Evolutionary conservation across 2,888 invertebrate species (phyloP).

Genomic region (Rhagonycha fulva): DNA sequence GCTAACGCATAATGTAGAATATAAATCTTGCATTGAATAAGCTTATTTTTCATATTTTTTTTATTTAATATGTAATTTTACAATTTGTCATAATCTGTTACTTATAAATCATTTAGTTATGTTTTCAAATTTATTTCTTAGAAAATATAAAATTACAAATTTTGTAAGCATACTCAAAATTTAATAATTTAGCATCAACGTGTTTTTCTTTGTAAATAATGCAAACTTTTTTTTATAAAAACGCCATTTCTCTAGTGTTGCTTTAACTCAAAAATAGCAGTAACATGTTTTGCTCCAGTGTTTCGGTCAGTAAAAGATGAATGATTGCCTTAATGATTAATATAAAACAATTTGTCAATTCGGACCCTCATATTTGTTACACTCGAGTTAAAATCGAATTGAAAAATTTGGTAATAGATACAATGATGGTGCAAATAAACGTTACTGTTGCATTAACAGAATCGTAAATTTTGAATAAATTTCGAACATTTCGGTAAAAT

Average conservation of each 20-base stretch:
- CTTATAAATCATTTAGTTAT: not conserved
- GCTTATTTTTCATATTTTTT: not conserved
- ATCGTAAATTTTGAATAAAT: not conserved
- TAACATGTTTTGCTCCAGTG: not conserved
- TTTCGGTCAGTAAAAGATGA: not conserved
- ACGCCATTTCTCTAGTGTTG: not conserved
- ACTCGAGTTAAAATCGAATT: not conserved
- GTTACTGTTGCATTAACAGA: not conserved
- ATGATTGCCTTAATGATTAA: constrained; percentile 1
- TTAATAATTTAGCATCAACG: not conserved
- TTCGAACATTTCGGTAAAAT: not conserved
- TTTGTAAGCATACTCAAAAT: not conserved
- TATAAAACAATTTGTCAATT: not conserved
- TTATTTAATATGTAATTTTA: constrained; percentile 3
- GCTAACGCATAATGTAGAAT: constrained; percentile 16
- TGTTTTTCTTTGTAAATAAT: not conserved
- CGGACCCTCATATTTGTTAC: not conserved
- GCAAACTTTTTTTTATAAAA: not conserved
- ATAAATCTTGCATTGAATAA: constrained; percentile 10
- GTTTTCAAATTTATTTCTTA: not conserved
- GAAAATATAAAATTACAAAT: not conserved
- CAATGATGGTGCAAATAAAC: not conserved
- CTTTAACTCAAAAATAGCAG: not conserved
- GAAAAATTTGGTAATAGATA: not conserved
- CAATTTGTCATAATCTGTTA: constrained; percentile 1